Evolutionary conservation across 2,113 vertebrate species (phyloP), one percentile per base, ranked within the genome.

Genomic region (Dendrocopos noguchii): DNA sequence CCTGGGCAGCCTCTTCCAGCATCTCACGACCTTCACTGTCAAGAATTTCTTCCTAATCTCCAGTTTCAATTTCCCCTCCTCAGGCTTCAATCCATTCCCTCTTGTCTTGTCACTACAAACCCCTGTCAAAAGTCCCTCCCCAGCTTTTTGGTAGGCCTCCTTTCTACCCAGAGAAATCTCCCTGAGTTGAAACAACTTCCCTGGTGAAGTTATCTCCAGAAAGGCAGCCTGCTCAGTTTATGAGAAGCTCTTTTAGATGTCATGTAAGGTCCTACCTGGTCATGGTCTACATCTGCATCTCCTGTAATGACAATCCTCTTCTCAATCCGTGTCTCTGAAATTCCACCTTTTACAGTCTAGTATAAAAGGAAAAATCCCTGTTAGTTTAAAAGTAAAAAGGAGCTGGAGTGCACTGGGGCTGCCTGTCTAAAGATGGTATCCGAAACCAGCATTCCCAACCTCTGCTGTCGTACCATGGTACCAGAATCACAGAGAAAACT

Each of bases 281-380:
- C 99, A 3, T 99, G 99, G 96, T 99, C 99, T 70, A 99, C 98
- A 91, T 99, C 99, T 8, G 98, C 98, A 95, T 99, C 99, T 90
- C 99, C 99, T 15, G 99, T 99, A 95, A 99, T 99, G 92, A 99
- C 99, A 68, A 99, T 99, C 96, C 99, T 98, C 97, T 99, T 99
- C 89, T 99, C 99, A 88, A 99, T 99, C 80, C 99, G 97, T 2
- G 99, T 99, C 97, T 99, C 99, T 29, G 99, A 99, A 92, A 99
- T 98, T 33, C 99, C 99, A 88, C 99, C 99, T 98, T 99, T 99
- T 77, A 99, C 99, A 77, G 98, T 99, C 99, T 99, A 60, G 57
- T 81, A 88, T 21, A 60, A 96, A 94, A 92, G 44, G 42, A 25
- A 71, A 27, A 39, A 34, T 57, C 17, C 10, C 29, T 21, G 28